Evolutionary conservation across 2,888 invertebrate species (phyloP), one percentile per base, ranked within the genome.

Genomic region (Lomographa bimaculata): DNA sequence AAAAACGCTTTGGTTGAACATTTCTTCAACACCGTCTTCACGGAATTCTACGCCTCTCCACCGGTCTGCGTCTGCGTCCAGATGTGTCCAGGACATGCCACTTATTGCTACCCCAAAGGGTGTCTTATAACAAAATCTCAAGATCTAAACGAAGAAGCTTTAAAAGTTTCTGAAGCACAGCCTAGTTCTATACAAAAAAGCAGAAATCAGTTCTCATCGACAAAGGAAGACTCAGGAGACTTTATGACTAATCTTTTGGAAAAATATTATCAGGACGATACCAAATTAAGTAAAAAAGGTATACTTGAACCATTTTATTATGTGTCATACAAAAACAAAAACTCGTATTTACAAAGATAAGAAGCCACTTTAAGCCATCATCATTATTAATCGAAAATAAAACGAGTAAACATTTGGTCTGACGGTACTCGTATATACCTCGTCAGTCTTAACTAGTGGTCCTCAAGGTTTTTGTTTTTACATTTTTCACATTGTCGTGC

Each of bases 71-170:
- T 80, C 0, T 86, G 86, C 38, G 80, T 85, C 0, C 79, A 82
- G 51, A 82, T 84, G 77, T 85, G 86, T 19, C 35, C 46, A 0
- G 64, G 71, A 0, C 79, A 79, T 37, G 65, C 83, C 0, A 80
- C 80, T 0, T 86, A 85, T 48, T 86, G 86, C 46, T 85, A 84
- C 34, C 86, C 86, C 0, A 84, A 77, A 23, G 79, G 80, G 0
- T 86, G 86, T 33, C 54, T 21, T 73, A n/a, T n/a, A n/a, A 4
- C 7, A 6, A 1, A 3, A 10, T 3, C 18, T 82, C 1, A 79
- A 62, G 27, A 2, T 21, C n/a, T 11, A 39, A 64, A 47, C 41
- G 48, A 60, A 1, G 61, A 64, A 6, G 1, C 52, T 20, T n/a
- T 61, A 56, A 14, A 14, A 14, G 14, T 4, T 3, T 3, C 5